A percentile compares a stretch with the other conserved stretches of the same genome.
Conservation (phyloP, 2,888 invertebrate species). For the Tinea trinotella region DNA sequence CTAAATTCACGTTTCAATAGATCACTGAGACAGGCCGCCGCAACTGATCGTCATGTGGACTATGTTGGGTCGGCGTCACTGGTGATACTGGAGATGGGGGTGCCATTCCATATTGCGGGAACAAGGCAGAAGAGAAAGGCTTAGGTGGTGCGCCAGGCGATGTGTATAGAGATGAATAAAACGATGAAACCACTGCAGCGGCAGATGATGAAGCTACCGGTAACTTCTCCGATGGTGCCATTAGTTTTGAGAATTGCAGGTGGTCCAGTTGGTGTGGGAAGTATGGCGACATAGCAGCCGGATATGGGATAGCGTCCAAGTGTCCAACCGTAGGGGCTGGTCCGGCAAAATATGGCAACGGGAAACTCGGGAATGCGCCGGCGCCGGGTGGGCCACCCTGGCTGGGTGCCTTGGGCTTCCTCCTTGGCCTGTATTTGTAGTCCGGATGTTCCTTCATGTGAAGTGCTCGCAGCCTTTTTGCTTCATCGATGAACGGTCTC, state of each 20-base stretch:
- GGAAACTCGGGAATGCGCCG: constrained; percentile 76
- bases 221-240: constrained; percentile 61
- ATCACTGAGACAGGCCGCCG: constrained; percentile 81
- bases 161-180: constrained; percentile 79
- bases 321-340: constrained; percentile 71
- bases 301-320: constrained; percentile 75
- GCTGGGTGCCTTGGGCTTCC: constrained; percentile 85
- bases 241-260: constrained; percentile 75
- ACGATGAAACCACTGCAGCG: constrained; percentile 76
- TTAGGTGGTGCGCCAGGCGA: constrained; percentile 66
- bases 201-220: constrained; percentile 57
- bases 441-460: constrained; percentile 95
- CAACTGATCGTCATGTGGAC: constrained; percentile 72
- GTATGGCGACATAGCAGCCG: constrained; percentile 78
- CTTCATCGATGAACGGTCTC: constrained; percentile 95
- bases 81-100: constrained; percentile 63
- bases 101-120: constrained; percentile 65
- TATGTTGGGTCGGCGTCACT: constrained; percentile 54
- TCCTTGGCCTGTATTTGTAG: constrained; percentile 89
- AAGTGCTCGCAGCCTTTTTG: constrained; percentile 87
- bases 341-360: constrained; percentile 76
- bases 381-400: constrained; percentile 59
- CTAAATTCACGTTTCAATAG: constrained; percentile 40
- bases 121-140: constrained; percentile 65
- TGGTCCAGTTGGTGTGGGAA: constrained; percentile 83